Evolutionary conservation across 2,888 invertebrate species (phyloP), one percentile per base, ranked within the genome.

Genomic region (Noctuana brunneofusca): DNA sequence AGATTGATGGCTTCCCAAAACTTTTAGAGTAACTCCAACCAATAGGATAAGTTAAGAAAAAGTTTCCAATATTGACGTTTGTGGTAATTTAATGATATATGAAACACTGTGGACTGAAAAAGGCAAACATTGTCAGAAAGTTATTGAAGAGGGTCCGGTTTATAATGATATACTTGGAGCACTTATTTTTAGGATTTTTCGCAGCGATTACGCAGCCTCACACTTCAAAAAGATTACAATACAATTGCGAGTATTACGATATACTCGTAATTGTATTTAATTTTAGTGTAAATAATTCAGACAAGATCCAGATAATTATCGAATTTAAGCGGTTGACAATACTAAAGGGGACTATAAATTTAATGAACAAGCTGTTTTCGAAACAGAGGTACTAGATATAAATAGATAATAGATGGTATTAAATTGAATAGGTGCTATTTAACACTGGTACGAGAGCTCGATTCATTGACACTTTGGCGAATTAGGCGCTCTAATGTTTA

Each of bases 1-100:
- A 64, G 65, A 68, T 68, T 68, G 67, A 68, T 65, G 64, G 22
- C 62, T 64, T 66, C 64, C 64, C 41, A 20, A 62, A 63, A 60
- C 54, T 64, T 52, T 58, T 62, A 27, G 24, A 63, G 24, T 62
- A 52, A 62, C 46, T 46, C 62, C 35, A 35, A 20, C 53, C 30
- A 32, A 59, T 32, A 27, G 46, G 46, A 53, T 59, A 59, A 53
- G 46, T 53, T 59, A 30, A 22, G 52, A 43, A 59, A 52, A 59
- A 46, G 8, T 59, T 59, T 53, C 20, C n/a, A 46, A 38, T 58
- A 58, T 50, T 46, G 46, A 59, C 32, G 32, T 8, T 22, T 18
- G 30, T 24, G 14, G 27, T 46, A 52, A 59, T 53, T 53, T 53
- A 22, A 20, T 32, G 46, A 58, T 49, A 38, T 57, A 55, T 56